Percentiles rank a stretch among this genome's conserved stretches.
phyloP scores from a whole-genome alignment of 2,113 vertebrate genomes.

The Okapia johnstoni region DNA sequence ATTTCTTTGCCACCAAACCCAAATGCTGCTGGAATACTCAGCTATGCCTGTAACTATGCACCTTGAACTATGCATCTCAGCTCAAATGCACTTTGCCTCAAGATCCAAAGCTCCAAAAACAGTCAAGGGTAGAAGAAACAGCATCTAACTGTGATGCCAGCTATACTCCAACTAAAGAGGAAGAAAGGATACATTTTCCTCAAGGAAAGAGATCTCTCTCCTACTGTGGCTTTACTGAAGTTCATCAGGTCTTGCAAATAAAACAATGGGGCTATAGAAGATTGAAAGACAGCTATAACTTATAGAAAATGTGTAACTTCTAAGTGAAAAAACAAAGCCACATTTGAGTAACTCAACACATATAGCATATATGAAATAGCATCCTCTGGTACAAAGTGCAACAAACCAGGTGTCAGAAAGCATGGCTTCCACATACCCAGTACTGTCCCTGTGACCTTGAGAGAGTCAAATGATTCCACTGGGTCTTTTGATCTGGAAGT shows the following conservation, averaged over 20 bases:
- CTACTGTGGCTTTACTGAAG: background rate
- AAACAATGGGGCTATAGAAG: background rate
- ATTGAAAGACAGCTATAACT: background rate
- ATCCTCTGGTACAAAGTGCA: background rate
- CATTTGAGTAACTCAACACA: constrained; percentile 7
- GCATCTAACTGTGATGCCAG: background rate
- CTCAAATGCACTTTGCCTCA: constrained; percentile 55
- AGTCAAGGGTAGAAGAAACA: background rate
- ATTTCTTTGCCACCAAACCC: constrained; percentile 30
- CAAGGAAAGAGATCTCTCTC: background rate
- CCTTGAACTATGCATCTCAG: constrained; percentile 42
- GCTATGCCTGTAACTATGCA: constrained; percentile 33
- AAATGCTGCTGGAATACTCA: constrained; percentile 9
- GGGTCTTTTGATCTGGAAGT: background rate
- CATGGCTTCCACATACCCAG: background rate
- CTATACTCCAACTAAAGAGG: background rate
- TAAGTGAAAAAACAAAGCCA: background rate
- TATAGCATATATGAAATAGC: background rate
- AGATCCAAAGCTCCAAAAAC: background rate
- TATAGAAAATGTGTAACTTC: background rate
- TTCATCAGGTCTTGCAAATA: background rate
- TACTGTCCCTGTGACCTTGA: background rate
- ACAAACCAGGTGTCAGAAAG: background rate
- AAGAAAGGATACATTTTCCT: background rate
- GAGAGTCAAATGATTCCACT: background rate